Conservation (phyloP, 1,140 invertebrate genomes). For the Daktulosphaira vitifoliae region DNA sequence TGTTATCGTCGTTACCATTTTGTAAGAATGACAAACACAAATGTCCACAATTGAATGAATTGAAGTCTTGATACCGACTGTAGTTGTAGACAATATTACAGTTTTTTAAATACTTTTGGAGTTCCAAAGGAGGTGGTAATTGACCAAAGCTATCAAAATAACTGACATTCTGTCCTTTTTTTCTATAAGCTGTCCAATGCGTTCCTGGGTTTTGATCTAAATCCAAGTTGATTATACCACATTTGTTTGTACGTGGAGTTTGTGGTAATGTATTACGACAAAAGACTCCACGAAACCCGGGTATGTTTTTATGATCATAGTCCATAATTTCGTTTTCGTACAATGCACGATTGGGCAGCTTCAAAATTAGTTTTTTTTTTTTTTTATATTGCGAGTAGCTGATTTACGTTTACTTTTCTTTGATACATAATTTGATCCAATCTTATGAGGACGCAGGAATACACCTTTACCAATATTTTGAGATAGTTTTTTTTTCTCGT, state of each 20-base stretch:
- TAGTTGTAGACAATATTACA: slow-evolving; percentile 39
- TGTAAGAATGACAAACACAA: slow-evolving; percentile 38
- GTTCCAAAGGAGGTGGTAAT: slow-evolving; percentile 38
- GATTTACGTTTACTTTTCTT: too few species aligned
- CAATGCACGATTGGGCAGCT: background rate
- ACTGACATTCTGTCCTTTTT: slow-evolving; percentile 37
- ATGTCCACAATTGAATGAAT: slow-evolving; percentile 38
- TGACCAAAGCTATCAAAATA: slow-evolving; percentile 42
- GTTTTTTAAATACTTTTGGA: slow-evolving; percentile 38
- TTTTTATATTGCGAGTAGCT: too few species aligned
- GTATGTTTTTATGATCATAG: background rate
- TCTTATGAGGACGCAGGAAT: background rate
- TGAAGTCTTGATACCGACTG: slow-evolving; percentile 36
- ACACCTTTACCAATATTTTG: background rate
- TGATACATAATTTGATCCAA: too few species aligned
- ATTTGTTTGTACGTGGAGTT: slow-evolving; percentile 38
- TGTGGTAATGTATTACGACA: slow-evolving; percentile 35
- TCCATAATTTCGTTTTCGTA: background rate
- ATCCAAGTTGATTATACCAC: slow-evolving; percentile 42
- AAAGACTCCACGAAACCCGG: slow-evolving; percentile 36
- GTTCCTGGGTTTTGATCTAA: slow-evolving; percentile 38
- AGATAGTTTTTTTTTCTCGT: too few species aligned
- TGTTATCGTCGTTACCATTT: slow-evolving; percentile 33
- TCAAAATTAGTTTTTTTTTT: background rate
- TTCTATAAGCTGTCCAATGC: slow-evolving; percentile 42